Evolutionary conservation across 2,888 invertebrate species (phyloP).

Genomic region (Drosophila cognata): DNA sequence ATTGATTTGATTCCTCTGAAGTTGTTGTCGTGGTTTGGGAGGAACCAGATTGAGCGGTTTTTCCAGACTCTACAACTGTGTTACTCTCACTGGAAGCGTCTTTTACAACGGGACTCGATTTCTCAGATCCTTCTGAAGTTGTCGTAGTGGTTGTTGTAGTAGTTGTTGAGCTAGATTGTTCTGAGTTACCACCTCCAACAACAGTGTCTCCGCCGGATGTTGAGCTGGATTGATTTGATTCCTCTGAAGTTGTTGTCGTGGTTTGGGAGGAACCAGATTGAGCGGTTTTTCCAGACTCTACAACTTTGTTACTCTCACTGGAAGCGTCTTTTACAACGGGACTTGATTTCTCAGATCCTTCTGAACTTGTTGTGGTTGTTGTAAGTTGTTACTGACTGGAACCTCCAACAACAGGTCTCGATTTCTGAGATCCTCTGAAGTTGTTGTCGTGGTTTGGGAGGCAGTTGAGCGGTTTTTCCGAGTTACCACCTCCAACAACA

Average conservation of each 20-base stretch:
- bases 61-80: constrained; percentile 6
- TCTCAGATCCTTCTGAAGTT: background rate
- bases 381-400: too few relatives aligned
- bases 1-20: background rate
- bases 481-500: background rate
- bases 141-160: constrained; percentile 16
- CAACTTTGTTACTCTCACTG: background rate
- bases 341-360: background rate
- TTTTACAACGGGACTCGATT: background rate
- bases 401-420: too few relatives aligned
- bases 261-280: constrained; percentile 21
- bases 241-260: background rate
- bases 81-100: background rate
- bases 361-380: constrained; percentile 7
- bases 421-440: too few relatives aligned
- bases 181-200: too few relatives aligned
- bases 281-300: constrained; percentile 13
- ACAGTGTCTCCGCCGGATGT: too few relatives aligned
- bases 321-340: background rate
- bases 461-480: constrained; percentile 9
- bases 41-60: constrained; percentile 16
- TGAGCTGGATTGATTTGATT: too few relatives aligned
- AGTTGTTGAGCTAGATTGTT: too few relatives aligned
- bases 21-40: too few relatives aligned
- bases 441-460: too few relatives aligned